Percentiles rank a stretch among this genome's conserved stretches.
phyloP scores from a whole-genome alignment of 2,888 invertebrate genomes.

The Sturmia bella region DNA sequence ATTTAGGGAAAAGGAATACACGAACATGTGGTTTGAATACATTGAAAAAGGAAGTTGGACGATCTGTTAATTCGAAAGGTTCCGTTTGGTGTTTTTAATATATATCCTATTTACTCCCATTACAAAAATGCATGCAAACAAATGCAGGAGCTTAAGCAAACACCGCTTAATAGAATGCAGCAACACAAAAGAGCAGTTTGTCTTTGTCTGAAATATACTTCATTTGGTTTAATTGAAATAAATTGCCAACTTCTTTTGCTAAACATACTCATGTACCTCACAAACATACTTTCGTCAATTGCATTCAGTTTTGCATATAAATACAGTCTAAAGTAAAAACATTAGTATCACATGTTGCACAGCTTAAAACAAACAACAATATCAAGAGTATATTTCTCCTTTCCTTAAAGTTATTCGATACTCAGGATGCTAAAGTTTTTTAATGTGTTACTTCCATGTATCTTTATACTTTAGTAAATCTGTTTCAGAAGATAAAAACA shows the following conservation, averaged over 20 bases:
- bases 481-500: no score
- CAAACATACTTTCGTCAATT: constrained; percentile 66
- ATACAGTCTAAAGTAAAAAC: constrained; percentile 71
- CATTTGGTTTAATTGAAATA: constrained; percentile 67
- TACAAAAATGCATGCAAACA: neutral
- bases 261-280: constrained; percentile 43
- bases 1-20: constrained; percentile 28
- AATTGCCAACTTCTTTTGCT: constrained; percentile 66
- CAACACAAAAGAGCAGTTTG: constrained; percentile 24
- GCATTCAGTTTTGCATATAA: constrained; percentile 67
- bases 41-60: constrained; percentile 72
- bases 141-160: constrained; percentile 29
- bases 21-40: constrained; percentile 33
- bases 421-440: no score
- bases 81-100: constrained; percentile 80
- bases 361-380: neutral
- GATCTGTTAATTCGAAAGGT: constrained; percentile 78
- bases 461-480: no score
- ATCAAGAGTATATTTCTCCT: neutral
- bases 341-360: constrained; percentile 77
- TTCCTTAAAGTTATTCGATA: no score
- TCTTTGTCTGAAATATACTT: constrained; percentile 52
- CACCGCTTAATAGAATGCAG: constrained; percentile 28
- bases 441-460: no score
- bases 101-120: constrained; percentile 77